A percentile compares a stretch with the other conserved stretches of the same genome.
Conservation (phyloP, 2,797 vertebrate genomes). For the Xerus rutilus region DNA sequence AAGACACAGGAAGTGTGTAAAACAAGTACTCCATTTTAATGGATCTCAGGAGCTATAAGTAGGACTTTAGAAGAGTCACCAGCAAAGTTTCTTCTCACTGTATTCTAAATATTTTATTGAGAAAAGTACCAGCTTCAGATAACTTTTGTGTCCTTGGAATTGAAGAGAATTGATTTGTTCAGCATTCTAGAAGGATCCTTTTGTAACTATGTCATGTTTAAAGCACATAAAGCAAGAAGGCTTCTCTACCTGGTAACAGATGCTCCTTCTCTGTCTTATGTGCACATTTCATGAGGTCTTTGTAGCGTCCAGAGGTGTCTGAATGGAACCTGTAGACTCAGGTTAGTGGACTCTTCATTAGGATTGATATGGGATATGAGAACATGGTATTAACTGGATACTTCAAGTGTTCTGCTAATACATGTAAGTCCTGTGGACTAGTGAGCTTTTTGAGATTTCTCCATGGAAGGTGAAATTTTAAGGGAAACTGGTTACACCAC, state of each 20-base stretch:
- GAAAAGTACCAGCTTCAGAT: background rate
- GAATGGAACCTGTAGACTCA: background rate
- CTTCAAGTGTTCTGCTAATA: background rate
- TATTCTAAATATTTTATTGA: background rate
- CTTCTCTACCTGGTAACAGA: background rate
- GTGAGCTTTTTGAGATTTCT: constrained; percentile 15
- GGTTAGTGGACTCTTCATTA: background rate
- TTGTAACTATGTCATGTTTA: background rate
- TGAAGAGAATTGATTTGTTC: background rate
- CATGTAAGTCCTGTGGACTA: constrained; percentile 21
- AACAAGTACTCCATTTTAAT: background rate
- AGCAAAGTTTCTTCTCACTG: background rate
- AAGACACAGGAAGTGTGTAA: background rate
- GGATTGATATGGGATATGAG: background rate
- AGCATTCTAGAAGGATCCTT: background rate
- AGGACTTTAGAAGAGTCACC: background rate
- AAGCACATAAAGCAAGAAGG: background rate
- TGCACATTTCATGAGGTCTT: background rate
- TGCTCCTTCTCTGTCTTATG: background rate
- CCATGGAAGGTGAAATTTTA: background rate
- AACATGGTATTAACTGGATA: background rate
- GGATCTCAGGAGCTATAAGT: background rate
- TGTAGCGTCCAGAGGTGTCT: background rate
- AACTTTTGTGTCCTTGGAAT: too few species aligned
- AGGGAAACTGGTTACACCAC: background rate